Conservation (phyloP, 1,140 invertebrate genomes). For the Drosophila chauvacae region DNA sequence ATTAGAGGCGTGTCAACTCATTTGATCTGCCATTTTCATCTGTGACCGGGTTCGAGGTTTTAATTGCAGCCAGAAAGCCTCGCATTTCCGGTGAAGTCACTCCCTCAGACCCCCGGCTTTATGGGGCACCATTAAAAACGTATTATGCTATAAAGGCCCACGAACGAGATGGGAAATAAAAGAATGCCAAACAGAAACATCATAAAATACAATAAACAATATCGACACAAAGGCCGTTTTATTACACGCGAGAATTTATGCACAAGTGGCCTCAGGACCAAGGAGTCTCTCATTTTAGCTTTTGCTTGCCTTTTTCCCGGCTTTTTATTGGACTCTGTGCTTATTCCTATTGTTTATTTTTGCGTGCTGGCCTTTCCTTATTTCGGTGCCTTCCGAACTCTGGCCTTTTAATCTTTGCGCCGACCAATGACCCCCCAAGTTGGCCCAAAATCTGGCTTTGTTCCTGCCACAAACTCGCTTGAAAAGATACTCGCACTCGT, state of each 20-base stretch:
- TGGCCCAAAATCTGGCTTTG: constrained; percentile 39
- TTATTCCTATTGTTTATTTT: constrained; percentile 69
- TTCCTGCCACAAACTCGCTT: constrained; percentile 30
- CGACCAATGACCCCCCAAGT: constrained; percentile 37
- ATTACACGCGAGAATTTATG: constrained; percentile 70
- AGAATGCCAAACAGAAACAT: constrained; percentile 39
- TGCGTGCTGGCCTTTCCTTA: constrained; percentile 30
- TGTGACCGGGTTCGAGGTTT: constrained; percentile 13
- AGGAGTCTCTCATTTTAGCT: constrained; percentile 22
- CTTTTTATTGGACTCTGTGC: constrained; percentile 38
- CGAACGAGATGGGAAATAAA: constrained; percentile 21
- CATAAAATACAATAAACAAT: constrained; percentile 74
- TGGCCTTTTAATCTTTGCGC: constrained; percentile 67
- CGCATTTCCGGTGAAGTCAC: constrained; percentile 1
- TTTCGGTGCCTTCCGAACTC: constrained; percentile 40
- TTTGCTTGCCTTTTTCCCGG: constrained; percentile 11
- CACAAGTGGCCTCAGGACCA: constrained; percentile 42
- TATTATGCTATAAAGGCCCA: constrained; percentile 67
- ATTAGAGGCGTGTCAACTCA: constrained; percentile 17
- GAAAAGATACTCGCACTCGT: constrained; percentile 16
- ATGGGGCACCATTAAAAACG: constrained; percentile 63
- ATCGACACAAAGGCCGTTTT: constrained; percentile 75
- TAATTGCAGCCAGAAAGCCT: constrained; percentile 57
- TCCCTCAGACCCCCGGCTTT: constrained; percentile 30
- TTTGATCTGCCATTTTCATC: constrained; percentile 2